Evolutionary conservation across 2,113 vertebrate genomes (phyloP).

Genomic region (Microtus pennsylvanicus): DNA sequence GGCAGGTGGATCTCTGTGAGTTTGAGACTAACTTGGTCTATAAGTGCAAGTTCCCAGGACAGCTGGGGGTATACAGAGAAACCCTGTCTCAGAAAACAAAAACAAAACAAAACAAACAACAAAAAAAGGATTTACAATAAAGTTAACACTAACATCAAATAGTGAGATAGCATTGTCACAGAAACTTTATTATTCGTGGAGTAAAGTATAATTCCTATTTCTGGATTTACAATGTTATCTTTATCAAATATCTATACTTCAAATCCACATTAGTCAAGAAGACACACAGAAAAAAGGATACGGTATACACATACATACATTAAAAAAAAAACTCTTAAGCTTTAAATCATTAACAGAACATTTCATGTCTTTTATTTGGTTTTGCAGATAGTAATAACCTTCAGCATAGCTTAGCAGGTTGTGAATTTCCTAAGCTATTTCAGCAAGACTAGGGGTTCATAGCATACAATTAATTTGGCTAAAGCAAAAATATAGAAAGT

Average conservation of each 20-base stretch:
- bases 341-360: constrained; percentile 41
- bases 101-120: no score
- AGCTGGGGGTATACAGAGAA: no score
- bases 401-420: neutral
- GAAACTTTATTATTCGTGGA: constrained; percentile 34
- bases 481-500: constrained; percentile 4
- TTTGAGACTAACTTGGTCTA: no score
- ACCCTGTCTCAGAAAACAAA: no score
- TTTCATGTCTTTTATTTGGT: neutral
- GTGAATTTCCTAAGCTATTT: constrained; percentile 16
- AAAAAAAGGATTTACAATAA: constrained; percentile 1
- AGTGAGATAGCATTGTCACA: neutral
- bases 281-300: constrained; percentile 17
- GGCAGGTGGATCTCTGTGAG: no score
- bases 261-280: constrained; percentile 55
- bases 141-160: constrained; percentile 37
- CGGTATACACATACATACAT: neutral
- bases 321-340: constrained; percentile 45
- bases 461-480: neutral
- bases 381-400: constrained; percentile 40
- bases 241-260: neutral
- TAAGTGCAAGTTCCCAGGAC: no score
- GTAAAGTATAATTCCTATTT: constrained; percentile 50
- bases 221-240: constrained; percentile 14
- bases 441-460: constrained; percentile 10